phyloP scores from a whole-genome alignment of 2,888 invertebrate species.

The Idaea biselata region DNA sequence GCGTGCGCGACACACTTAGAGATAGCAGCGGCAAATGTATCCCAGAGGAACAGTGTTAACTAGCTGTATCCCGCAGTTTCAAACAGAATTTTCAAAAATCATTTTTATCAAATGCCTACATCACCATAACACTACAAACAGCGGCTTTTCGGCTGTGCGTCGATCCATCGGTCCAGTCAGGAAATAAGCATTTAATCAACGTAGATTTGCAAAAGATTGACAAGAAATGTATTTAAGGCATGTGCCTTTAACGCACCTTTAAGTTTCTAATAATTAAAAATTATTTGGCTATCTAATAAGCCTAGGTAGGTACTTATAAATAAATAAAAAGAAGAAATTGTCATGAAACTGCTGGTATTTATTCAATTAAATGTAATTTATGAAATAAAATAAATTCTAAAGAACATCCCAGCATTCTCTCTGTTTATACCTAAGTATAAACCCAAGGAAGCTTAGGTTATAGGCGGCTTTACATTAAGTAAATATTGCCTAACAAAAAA shows the following conservation, averaged over 20 bases:
- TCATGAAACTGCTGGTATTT: background rate
- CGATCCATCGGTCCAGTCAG: too few relatives aligned
- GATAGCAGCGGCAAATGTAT: background rate
- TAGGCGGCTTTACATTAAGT: conserved; percentile 57
- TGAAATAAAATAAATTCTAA: conserved; percentile 3
- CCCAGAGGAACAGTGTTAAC: background rate
- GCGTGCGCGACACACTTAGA: background rate
- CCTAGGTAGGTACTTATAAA: background rate
- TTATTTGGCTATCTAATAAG: too few relatives aligned
- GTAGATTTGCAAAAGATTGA: too few relatives aligned
- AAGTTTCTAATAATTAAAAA: too few relatives aligned
- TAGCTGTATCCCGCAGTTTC: too few relatives aligned
- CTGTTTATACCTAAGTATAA: conserved; percentile 70
- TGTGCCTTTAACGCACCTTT: background rate
- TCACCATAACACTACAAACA: too few relatives aligned
- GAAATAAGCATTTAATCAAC: too few relatives aligned
- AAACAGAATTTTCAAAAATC: too few relatives aligned
- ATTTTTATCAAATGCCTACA: too few relatives aligned
- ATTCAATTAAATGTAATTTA: background rate
- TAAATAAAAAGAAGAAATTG: background rate
- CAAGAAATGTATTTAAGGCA: too few relatives aligned
- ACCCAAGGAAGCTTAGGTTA: conserved; percentile 67
- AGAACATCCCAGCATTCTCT: conserved; percentile 57
- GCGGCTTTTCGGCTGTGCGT: too few relatives aligned
- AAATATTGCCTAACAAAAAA: conserved; percentile 45